These are phyloP conservation scores for Hyles vespertilio DNA, from an alignment of 1,140 invertebrate genomes.

Conservation along the genomic window DNA sequence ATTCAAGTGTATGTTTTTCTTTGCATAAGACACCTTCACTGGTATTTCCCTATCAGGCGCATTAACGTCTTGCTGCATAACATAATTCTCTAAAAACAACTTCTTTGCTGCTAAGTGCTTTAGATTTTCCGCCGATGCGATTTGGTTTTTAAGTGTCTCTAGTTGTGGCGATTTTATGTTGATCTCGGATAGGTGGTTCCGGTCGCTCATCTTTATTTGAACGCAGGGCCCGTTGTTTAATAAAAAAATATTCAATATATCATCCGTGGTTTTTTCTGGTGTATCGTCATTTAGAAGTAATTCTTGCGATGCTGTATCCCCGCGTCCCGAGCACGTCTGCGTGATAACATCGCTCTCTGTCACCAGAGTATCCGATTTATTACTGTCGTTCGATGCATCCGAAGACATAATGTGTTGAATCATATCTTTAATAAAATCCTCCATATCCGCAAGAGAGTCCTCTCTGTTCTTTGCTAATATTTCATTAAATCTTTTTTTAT, in stretches of 20 bases:
- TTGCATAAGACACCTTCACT: slow-evolving; percentile 48
- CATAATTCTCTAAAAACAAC: slow-evolving; percentile 40
- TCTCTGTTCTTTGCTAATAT: slow-evolving; percentile 45
- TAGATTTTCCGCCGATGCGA: slow-evolving; percentile 55
- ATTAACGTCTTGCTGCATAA: slow-evolving; percentile 18
- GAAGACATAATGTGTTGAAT: slow-evolving; percentile 50
- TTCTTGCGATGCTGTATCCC: background rate
- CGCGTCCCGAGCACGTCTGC: background rate
- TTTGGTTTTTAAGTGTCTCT: slow-evolving; percentile 16
- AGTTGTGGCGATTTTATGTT: slow-evolving; percentile 36
- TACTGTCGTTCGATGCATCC: slow-evolving; percentile 26
- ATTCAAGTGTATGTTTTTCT: slow-evolving; percentile 53
- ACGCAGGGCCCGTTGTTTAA: slow-evolving; percentile 33
- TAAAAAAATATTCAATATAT: slow-evolving; percentile 44
- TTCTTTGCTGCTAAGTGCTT: slow-evolving; percentile 47
- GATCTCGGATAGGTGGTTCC: slow-evolving; percentile 52
- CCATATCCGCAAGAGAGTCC: slow-evolving; percentile 46
- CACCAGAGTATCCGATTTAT: background rate
- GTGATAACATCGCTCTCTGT: background rate
- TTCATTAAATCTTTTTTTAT: slow-evolving; percentile 51
- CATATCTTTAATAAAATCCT: slow-evolving; percentile 55
- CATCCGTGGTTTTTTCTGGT: slow-evolving; percentile 22
- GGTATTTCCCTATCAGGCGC: slow-evolving; percentile 51
- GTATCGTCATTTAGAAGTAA: background rate
- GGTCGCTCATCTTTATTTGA: slow-evolving; percentile 46